Base-by-base conservation (phyloP, 1,140 invertebrate species). In the Lordiphosa clarofinis region DNA sequence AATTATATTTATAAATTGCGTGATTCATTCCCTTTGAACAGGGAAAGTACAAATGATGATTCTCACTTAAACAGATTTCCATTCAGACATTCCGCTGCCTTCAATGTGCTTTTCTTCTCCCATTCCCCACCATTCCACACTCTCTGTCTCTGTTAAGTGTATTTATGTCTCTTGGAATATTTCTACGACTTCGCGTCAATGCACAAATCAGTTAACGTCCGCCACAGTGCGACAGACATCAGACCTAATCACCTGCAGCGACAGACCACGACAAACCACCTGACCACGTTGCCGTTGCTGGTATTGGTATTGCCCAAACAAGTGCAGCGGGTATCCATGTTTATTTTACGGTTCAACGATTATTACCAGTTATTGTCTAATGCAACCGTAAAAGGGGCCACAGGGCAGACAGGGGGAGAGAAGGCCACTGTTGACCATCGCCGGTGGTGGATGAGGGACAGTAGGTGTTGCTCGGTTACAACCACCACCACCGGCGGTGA, bases 341-440 rank as follows among this genome's bases (percentile, higher is more conserved):
- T 84, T 84, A 84, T 84, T 84, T 84, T 84, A 84, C 78, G 78
- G 78, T 84, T 84, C 78, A 84, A 84, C 79, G 78, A 86, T 84
- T 84, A 84, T 84, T 84, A 78, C 78, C 73, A 84, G 78, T 84
- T 84, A 84, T 84, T 84, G 78, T 84, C 78, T 73, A 86, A 86
- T 79, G 64, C 64, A 58, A 64, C 54, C 72, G 59, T 65, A 79
- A 81, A 79, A 62, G 71, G 76, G 67, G 75, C 50, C 72, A 74
- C 37, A 47, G 12, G 43, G 44, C 39, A 47, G 38, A 47, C 46
- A 36, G 47, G 13, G 19, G 19, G 38, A 9, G 19, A 9, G 11
- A 19, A 6, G 43, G 36, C 38, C 55, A 15, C 36, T 13, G 10
- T 40, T 21, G 53, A 15, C 52, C 40, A 47, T 15, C 15, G 15